phyloP scores from a whole-genome alignment of 2,888 invertebrate species.

The Conchocele bisecta region DNA sequence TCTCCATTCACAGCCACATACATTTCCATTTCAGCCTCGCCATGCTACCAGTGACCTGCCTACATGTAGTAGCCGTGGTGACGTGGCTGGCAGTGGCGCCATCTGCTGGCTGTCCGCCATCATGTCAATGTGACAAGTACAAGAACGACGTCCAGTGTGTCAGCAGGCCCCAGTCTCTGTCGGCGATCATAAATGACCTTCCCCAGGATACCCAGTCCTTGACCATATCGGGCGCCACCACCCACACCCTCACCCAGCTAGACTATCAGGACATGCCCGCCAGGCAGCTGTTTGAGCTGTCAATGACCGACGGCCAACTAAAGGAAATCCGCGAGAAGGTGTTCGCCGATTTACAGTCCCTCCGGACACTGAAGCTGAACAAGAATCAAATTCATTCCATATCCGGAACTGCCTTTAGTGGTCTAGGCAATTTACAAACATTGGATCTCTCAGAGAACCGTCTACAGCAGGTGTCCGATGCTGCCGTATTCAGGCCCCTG shows the following conservation, averaged over 20 bases:
- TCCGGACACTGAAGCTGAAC: conserved; percentile 60
- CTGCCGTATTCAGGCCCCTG: conserved; percentile 58
- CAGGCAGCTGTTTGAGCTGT: conserved; percentile 33
- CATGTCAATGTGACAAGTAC: conserved; percentile 26
- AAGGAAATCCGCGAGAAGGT: conserved; percentile 55
- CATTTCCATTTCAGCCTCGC: conserved; percentile 14
- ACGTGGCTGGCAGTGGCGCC: neutral
- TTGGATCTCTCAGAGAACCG: conserved; percentile 70
- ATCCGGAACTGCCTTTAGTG: conserved; percentile 58
- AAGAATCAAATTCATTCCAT: conserved; percentile 61
- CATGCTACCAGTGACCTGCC: neutral
- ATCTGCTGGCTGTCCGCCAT: conserved; percentile 23
- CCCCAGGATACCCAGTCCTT: conserved; percentile 37
- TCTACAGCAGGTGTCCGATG: conserved; percentile 48
- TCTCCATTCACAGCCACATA: too few species aligned
- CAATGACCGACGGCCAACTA: conserved; percentile 54
- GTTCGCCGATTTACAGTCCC: conserved; percentile 51
- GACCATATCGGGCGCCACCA: conserved; percentile 25
- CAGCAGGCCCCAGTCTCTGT: conserved; percentile 6
- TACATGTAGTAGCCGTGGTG: neutral
- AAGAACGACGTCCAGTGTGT: conserved; percentile 12
- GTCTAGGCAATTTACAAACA: conserved; percentile 51
- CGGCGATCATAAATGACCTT: conserved; percentile 19
- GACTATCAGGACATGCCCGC: conserved; percentile 50
- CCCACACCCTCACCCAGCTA: conserved; percentile 27